These are phyloP conservation scores for Enteromius afrohamiltoni DNA, from an alignment of 2,797 vertebrate genomes.

Conservation along the genomic window DNA sequence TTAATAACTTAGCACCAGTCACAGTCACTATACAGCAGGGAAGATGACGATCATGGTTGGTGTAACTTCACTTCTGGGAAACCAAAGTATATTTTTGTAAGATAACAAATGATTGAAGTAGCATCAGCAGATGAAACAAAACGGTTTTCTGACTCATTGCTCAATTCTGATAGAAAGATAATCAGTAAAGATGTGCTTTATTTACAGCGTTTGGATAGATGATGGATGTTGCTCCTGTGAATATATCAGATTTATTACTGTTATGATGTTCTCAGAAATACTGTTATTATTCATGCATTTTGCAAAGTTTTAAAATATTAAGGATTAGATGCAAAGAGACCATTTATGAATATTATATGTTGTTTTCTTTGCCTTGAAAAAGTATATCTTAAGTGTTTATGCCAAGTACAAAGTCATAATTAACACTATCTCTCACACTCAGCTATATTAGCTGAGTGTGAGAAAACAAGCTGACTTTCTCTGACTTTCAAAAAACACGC, in stretches of 20 bases:
- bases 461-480: background rate
- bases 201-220: slow-evolving; percentile 19
- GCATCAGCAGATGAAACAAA: slow-evolving; percentile 9
- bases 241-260: slow-evolving; percentile 13
- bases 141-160: background rate
- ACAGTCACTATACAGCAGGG: background rate
- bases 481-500: background rate
- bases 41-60: slow-evolving; percentile 11
- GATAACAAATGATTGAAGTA: slow-evolving; percentile 5
- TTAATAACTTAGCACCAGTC: slow-evolving; percentile 24
- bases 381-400: too few relatives aligned
- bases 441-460: background rate
- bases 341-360: background rate
- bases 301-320: background rate
- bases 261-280: slow-evolving; percentile 8
- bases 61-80: slow-evolving; percentile 19
- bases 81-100: background rate
- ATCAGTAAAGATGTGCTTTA: slow-evolving; percentile 10
- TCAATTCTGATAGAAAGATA: slow-evolving; percentile 22
- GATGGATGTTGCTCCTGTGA: slow-evolving; percentile 5
- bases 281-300: slow-evolving; percentile 7
- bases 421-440: too few relatives aligned
- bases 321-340: background rate
- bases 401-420: too few relatives aligned
- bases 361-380: background rate